Base-by-base conservation (phyloP, 2,888 invertebrate species). In the Gisinianus flammeolus region DNA sequence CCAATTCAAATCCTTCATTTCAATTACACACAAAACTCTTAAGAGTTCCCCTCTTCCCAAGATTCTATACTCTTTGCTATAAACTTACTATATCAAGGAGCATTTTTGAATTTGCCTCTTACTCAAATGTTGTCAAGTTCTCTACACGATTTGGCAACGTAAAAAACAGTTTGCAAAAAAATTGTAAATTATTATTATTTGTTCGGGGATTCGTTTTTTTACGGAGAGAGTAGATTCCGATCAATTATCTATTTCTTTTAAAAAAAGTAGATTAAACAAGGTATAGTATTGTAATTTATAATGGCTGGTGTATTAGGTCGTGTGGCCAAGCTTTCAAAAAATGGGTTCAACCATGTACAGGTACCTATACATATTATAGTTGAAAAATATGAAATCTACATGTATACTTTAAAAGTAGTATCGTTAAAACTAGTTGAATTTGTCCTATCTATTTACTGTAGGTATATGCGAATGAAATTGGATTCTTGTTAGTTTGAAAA, bases 221-320 rank as follows among this genome's bases (percentile, higher is more conserved):
- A 44, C 12, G 44, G 44, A 44, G 44, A 44, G 44, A 35, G 12
- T 44, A 16, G 8, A 16, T 19, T 44, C 44, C 35, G 35, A 44
- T 44, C 16, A 4, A 44, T 44, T 44, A 2, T 44, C 19, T 44
- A 44, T 16, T 44, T 44, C 19, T 44, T 44, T 8, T 8, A 35
- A 35, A 35, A 44, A 44, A 44, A 44, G 44, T 44, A 44, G 44
- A 16, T 44, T 16, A 44, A 44, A 35, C 12, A 44, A 44, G 12
- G 19, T 44, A 44, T 44, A 44, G 5, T 26, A 26, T 62, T 58
- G 22, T n/a, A 58, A 58, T 62, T 62, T 74, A 79, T 12, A 35
- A 79, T 83, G 83, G 82, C 82, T 79, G 83, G 83, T 30, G 82
- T 83, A 70, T 67, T 83, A 30, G 81, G 77, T 19, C 73, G 79